Evolutionary conservation across 1,140 invertebrate species (phyloP).

Genomic region (Drosophila pseudoananassae): DNA sequence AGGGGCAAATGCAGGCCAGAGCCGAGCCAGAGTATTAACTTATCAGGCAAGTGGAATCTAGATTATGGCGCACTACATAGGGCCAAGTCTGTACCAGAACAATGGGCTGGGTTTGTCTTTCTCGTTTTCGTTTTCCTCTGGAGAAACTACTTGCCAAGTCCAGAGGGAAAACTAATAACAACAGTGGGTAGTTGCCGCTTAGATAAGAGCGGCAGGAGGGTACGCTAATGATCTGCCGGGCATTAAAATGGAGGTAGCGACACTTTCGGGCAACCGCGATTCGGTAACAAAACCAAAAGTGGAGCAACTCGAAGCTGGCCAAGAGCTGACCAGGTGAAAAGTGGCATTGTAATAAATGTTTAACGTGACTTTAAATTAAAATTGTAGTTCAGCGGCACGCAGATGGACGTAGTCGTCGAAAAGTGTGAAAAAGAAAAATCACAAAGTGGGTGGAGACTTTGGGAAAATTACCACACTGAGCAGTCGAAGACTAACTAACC

Average conservation of each 20-base stretch:
- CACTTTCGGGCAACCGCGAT: conserved; percentile 38
- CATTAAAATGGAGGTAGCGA: conserved; percentile 31
- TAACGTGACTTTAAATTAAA: conserved; percentile 70
- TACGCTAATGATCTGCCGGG: conserved; percentile 27
- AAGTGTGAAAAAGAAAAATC: conserved; percentile 64
- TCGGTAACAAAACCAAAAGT: conserved; percentile 48
- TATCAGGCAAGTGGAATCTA: conserved; percentile 64
- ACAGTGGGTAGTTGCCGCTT: conserved; percentile 5
- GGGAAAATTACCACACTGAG: conserved; percentile 16
- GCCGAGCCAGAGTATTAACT: conserved; percentile 33
- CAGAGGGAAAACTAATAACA: conserved; percentile 34
- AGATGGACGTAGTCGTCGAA: conserved; percentile 15
- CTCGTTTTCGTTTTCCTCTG: neutral
- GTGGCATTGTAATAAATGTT: conserved; percentile 68
- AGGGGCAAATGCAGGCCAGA: conserved; percentile 37
- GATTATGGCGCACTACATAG: conserved; percentile 20
- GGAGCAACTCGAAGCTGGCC: conserved; percentile 7
- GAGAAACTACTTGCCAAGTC: conserved; percentile 7
- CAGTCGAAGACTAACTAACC: neutral
- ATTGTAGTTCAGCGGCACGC: conserved; percentile 29
- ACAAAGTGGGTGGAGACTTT: conserved; percentile 21
- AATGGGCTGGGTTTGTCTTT: conserved; percentile 39
- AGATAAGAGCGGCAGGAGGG: neutral
- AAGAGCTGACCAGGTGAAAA: conserved; percentile 42
- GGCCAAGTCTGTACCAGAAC: conserved; percentile 19